phyloP scores from a whole-genome alignment of 2,113 vertebrate genomes.

The Heterochromis multidens region DNA sequence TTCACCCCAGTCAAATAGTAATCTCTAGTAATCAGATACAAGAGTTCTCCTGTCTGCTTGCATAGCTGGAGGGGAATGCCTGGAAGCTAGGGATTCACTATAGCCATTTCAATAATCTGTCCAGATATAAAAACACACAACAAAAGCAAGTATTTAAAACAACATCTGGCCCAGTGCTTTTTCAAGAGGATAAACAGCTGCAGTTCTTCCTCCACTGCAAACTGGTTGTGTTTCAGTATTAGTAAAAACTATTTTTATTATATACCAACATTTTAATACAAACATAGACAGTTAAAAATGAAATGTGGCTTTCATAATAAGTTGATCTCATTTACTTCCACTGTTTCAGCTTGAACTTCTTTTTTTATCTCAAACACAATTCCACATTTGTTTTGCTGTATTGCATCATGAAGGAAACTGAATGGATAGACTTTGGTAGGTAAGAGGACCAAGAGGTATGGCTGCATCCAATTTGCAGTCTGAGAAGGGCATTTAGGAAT shows the following conservation, averaged over 20 bases:
- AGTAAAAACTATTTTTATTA: background rate
- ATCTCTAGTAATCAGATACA: constrained; percentile 49
- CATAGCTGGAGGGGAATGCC: constrained; percentile 1
- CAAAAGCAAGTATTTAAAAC: constrained; percentile 26
- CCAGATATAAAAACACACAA: constrained; percentile 32
- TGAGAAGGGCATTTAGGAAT: constrained; percentile 34
- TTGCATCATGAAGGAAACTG: background rate
- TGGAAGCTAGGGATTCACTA: constrained; percentile 15
- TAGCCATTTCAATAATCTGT: constrained; percentile 54
- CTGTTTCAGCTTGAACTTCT: background rate
- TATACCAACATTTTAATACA: background rate
- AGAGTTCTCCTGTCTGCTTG: background rate
- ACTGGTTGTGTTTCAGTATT: background rate
- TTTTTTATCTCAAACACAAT: background rate
- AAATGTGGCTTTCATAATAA: background rate
- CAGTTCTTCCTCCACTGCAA: background rate
- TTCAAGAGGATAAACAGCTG: constrained; percentile 24
- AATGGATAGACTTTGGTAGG: background rate
- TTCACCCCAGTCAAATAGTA: constrained; percentile 9
- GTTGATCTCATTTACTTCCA: background rate
- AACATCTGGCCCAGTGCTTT: constrained; percentile 35
- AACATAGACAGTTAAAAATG: background rate
- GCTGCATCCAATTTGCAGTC: background rate
- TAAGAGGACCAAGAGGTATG: background rate
- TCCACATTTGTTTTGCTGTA: background rate